Base-by-base conservation (phyloP, 2,888 invertebrate genomes). In the Melanchra persicariae region DNA sequence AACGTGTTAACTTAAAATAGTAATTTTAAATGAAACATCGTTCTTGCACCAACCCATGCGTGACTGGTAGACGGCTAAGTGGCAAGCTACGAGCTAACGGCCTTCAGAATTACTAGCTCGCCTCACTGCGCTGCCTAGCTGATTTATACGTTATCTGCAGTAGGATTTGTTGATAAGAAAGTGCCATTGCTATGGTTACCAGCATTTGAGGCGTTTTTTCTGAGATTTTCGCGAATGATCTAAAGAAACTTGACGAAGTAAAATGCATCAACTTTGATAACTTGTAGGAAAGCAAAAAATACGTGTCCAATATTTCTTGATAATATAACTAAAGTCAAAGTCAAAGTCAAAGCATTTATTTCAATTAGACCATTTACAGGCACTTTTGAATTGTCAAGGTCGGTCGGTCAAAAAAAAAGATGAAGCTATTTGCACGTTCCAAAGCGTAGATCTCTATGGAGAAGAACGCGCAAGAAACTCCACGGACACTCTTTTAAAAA, bases 101-200 rank as follows among this genome's bases (percentile, higher is more conserved):
- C 76, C 76, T 76, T 76, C 76, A 51, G 37, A 47, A 43, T 24
- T 15, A 49, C 22, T 37, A 37, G 37, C 22, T 65, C 72, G 76
- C 66, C 26, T 73, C 19, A 75, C 75, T 65, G 65, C 55, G 30
- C 40, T 17, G 40, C 24, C 24, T 55, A 37, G 49, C 8, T 9
- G 17, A 10, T 37, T 8, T 7, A 37, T 26, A 9, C 10, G 8
- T 59, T 52, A 47, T 30, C 26, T 67, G 37, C 58, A 52, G 19
- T 51, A 12, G 24, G 19, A 45, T 69, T 12, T 55, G 26, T 70
- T 24, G 19, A 34, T 64, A 12, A 47, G 24, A 70, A 37, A 43
- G 5, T 70, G 52, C 52, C n/a, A 24, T 70, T 34, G 19, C 40
- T 52, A 30, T 51, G 24, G 47, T 37, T n/a, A 45, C 26, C 15